Evolutionary conservation across 2,797 vertebrate species (phyloP), one percentile per base, ranked within the genome.

Genomic region (Numenius phaeopus): DNA sequence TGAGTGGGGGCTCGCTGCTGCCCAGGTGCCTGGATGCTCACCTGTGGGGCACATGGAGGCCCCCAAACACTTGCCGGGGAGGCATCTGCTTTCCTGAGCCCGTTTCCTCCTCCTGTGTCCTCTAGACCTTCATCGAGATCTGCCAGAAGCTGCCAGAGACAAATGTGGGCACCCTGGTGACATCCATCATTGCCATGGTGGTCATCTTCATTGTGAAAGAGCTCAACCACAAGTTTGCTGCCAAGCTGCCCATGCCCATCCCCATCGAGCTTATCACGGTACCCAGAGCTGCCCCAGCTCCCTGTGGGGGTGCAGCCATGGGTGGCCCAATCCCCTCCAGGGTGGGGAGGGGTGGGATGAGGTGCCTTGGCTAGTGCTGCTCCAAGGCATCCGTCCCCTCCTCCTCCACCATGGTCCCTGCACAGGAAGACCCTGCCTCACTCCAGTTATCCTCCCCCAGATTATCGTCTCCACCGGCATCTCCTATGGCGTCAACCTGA

Each of bases 231-330:
- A 98, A 97, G 95, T 98, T 99, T 65, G 97, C 90, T 3, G 77
- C 97, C 34, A 98, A 98, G 90, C 95, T 99, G 47, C 99, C 98
- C 17, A 44, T 99, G 62, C 99, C 99, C 7, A 97, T 99, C 64
- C 99, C 99, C 1, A 98, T 99, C 29, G 99, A 99, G 79, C 98
- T 99, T 40, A 86, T 99, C 76, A 98, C 98, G 98, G 99, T 99
- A 96, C 96, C 97, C n/a, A 83, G 81, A 82, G 55, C 55, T 76
- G 21, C 37, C 64, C 29, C 52, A 73, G n/a, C 83, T 69, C 39
- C 40, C 50, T 20, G 4, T 15, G 44, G 72, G 49, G 77, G 49
- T 1, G 1, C n/a, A 66, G 22, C 30, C n/a, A 39, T 2, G 32
- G 47, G 20, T 40, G 52, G 22, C 24, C 42, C 39, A 44, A 27